Base-by-base conservation (phyloP, 2,888 invertebrate genomes). In the Clitarchus hookeri region DNA sequence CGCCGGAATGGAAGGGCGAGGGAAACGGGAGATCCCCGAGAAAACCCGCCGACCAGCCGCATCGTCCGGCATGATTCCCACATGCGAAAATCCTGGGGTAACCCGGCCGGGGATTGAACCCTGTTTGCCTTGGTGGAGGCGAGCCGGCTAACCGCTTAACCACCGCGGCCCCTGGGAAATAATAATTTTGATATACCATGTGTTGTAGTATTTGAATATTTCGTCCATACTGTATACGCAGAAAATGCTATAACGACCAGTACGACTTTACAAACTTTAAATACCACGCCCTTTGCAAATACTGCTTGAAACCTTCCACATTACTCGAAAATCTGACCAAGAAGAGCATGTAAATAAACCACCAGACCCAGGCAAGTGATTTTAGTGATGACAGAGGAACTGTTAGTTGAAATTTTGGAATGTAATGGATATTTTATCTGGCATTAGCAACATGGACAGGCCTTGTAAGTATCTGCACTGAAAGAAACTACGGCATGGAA, bases 181-280 rank as follows among this genome's bases (percentile, higher is more conserved):
- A 36, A 36, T 1, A 4, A 36, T 36, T 1, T 36, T 36, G 4
- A 1, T 6, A 79, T 23, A 25, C 27, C 23, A n/a, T 19, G 79
- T 79, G 0, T 6, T 23, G 26, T 79, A 16, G 79, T 79, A 79
- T 12, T 23, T 19, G 79, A 79, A 79, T 3, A 23, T 79, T 79
- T n/a, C 79, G 23, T 79, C 27, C 6, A n/a, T 25, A 79, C 11
- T 79, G 79, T 79, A 79, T 36, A 36, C 1, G 23, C 23, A 79
- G 26, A 25, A 25, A 79, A 79, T 79, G n/a, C 26, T n/a, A 79
- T 16, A 79, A 25, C 25, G 23, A n/a, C 16, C 79, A 79, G n/a
- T 79, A n/a, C 16, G n/a, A n/a, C 79, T 79, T 27, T 79, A 25
- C 79, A 79, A 79, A 79, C 79, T 79, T 79, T 16, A 16, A 19